phyloP scores from a whole-genome alignment of 2,113 vertebrate species.

The Panthera uncia region DNA sequence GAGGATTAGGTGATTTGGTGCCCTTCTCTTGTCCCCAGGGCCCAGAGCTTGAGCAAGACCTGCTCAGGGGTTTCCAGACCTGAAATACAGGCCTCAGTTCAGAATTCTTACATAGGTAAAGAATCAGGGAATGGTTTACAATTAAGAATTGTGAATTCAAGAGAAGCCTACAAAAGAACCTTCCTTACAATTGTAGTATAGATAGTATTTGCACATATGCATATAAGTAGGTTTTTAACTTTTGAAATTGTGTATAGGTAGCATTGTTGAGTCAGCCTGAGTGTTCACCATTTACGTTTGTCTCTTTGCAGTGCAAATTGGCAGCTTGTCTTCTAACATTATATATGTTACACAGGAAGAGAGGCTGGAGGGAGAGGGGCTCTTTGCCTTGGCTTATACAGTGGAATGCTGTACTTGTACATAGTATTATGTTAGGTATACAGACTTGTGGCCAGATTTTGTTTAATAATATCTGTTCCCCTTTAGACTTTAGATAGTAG shows the following conservation, averaged over 20 bases:
- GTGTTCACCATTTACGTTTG: not conserved
- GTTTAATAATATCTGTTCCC: not conserved
- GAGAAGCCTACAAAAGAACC: not conserved
- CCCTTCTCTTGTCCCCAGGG: not conserved
- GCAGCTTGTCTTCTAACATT: not conserved
- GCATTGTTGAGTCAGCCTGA: not conserved
- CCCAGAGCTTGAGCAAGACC: not conserved
- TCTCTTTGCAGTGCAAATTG: not conserved
- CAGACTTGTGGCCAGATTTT: not conserved
- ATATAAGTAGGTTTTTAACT: not conserved
- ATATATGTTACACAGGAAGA: not conserved
- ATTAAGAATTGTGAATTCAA: not conserved
- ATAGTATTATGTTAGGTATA: not conserved
- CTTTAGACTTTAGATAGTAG: not conserved
- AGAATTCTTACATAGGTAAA: not conserved
- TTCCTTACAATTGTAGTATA: not conserved
- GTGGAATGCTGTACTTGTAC: not conserved
- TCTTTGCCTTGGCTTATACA: not conserved
- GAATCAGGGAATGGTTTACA: not conserved
- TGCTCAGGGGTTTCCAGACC: not conserved
- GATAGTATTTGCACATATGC: not conserved
- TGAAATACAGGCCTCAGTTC: not conserved
- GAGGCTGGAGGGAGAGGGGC: not conserved
- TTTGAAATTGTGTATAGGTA: not conserved
- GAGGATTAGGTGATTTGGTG: not conserved